These are phyloP conservation scores for Drosophila ercepeae DNA, from an alignment of 1,140 invertebrate genomes.

Conservation along the genomic window DNA sequence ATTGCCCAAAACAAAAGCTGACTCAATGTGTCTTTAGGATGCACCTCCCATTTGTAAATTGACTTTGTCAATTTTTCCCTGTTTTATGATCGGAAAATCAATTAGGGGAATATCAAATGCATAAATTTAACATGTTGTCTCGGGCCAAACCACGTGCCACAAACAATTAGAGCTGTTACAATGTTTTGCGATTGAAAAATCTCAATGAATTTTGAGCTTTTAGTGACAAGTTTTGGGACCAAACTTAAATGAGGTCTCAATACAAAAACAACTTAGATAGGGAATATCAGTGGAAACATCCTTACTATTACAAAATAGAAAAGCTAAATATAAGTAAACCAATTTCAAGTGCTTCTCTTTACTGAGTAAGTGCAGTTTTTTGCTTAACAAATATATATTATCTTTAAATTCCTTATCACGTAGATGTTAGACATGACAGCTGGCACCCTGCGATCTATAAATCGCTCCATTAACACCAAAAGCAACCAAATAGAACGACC, in stretches of 20 bases:
- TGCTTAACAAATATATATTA: too few relatives aligned
- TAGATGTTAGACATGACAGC: conserved; percentile 32
- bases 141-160: conserved; percentile 51
- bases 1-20: conserved; percentile 35
- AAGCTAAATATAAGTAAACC: too few relatives aligned
- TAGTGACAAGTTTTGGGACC: not conserved
- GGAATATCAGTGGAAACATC: too few relatives aligned
- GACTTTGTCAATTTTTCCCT: conserved; percentile 24
- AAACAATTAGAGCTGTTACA: conserved; percentile 21
- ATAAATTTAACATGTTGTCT: conserved; percentile 51
- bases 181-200: conserved; percentile 24
- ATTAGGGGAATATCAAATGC: conserved; percentile 69
- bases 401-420: conserved; percentile 23
- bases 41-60: conserved; percentile 49
- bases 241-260: not conserved
- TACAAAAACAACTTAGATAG: too few relatives aligned
- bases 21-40: conserved; percentile 47
- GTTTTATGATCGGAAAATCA: conserved; percentile 61
- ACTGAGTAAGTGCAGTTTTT: too few relatives aligned
- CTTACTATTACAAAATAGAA: too few relatives aligned
- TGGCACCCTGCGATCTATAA: conserved; percentile 25
- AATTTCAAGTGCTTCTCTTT: too few relatives aligned
- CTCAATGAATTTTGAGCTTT: conserved; percentile 19
- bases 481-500: conserved; percentile 21
- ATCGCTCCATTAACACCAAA: conserved; percentile 11